A percentile compares a stretch with the other conserved stretches of the same genome.
These are phyloP conservation scores for Neoaliturus tenellus DNA, from an alignment of 2,888 invertebrate genomes.

Conservation along the genomic window DNA sequence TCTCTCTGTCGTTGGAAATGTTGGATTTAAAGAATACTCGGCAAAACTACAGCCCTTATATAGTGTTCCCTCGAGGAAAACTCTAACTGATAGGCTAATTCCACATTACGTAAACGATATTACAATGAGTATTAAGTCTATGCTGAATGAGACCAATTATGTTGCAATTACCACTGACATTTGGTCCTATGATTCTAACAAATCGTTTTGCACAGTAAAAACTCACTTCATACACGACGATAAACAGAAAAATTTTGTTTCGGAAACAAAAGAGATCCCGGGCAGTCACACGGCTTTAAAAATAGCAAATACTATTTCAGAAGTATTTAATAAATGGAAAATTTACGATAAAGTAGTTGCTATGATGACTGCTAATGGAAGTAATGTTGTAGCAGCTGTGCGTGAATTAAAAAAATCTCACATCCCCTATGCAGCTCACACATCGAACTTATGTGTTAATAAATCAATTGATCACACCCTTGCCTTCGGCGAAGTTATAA, in stretches of 20 bases:
- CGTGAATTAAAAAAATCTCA: constrained; percentile 65
- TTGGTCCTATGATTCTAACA: constrained; percentile 67
- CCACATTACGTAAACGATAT: constrained; percentile 60
- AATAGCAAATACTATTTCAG: constrained; percentile 60
- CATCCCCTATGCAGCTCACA: constrained; percentile 67
- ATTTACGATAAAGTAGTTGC: constrained; percentile 67
- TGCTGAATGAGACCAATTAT: constrained; percentile 60
- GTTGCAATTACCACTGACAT: constrained; percentile 67
- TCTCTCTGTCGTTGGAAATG: constrained; percentile 66
- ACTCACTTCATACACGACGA: constrained; percentile 65
- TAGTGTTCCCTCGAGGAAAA: constrained; percentile 62
- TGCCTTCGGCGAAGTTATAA: background rate
- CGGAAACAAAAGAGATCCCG: constrained; percentile 64
- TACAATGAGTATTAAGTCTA: constrained; percentile 59
- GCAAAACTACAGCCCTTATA: constrained; percentile 64
- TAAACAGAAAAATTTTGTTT: constrained; percentile 59
- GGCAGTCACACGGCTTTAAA: constrained; percentile 60
- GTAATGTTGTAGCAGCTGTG: constrained; percentile 67
- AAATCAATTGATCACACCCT: background rate
- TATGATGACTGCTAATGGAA: constrained; percentile 66
- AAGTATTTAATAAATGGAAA: constrained; percentile 66
- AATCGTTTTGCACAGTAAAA: constrained; percentile 65
- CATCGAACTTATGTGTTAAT: constrained; percentile 60
- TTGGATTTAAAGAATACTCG: constrained; percentile 65
- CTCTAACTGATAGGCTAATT: constrained; percentile 60